Percentiles rank a stretch among this genome's conserved stretches.
Evolutionary conservation across 37 sponge, comb jelly and placozoan genomes (phyloP).

Genomic region (Chondrosia reniformis): DNA sequence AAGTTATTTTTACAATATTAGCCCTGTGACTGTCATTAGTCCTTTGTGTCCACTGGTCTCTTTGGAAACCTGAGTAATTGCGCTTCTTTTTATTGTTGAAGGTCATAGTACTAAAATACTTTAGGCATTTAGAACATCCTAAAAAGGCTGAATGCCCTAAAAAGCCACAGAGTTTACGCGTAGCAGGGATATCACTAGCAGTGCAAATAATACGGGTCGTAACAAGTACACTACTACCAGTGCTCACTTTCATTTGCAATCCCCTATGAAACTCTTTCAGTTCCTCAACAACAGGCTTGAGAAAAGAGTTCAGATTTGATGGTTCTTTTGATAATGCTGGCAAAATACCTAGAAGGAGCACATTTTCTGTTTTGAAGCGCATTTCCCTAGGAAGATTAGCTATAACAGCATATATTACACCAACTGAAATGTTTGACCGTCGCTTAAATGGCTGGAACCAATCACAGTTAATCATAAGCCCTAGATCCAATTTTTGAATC

Average conservation of each 20-base stretch:
- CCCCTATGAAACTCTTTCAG: conserved; percentile 19
- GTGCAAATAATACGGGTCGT: too few species aligned
- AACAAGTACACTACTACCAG: too few species aligned
- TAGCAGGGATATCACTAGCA: conserved; percentile 38
- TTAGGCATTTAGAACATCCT: not conserved
- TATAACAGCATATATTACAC: not conserved
- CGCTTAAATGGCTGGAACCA: conserved; percentile 1
- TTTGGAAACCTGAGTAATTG: too few species aligned
- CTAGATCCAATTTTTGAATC: not conserved
- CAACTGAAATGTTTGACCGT: conserved; percentile 1
- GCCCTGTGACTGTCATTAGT: too few species aligned
- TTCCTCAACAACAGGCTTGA: conserved; percentile 36
- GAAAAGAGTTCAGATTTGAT: not conserved
- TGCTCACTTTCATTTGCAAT: too few species aligned
- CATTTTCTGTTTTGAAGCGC: not conserved
- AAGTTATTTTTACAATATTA: too few species aligned
- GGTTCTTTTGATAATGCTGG: conserved; percentile 7
- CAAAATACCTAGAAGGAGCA: not conserved
- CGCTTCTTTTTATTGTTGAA: too few species aligned
- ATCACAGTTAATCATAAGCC: not conserved
- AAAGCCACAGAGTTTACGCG: conserved; percentile 20
- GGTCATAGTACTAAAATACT: not conserved
- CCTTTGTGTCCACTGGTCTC: too few species aligned
- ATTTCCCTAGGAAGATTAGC: not conserved
- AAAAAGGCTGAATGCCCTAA: not conserved